phyloP scores from a whole-genome alignment of 2,888 invertebrate genomes.

The Acanthosepion esculentum region DNA sequence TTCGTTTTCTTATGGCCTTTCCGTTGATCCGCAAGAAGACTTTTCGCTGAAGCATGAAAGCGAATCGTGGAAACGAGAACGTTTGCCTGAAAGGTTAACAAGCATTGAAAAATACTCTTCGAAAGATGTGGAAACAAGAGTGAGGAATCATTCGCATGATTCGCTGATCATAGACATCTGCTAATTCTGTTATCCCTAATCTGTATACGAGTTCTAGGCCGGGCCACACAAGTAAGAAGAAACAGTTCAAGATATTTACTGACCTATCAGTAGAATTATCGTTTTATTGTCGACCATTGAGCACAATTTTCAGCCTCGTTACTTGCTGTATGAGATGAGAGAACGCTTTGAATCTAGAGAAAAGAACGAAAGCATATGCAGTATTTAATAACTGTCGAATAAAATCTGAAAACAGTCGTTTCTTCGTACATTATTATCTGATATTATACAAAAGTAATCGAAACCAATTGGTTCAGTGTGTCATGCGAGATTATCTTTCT shows the following conservation, averaged over 20 bases:
- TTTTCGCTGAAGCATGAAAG: not conserved
- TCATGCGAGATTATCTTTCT: too few relatives aligned
- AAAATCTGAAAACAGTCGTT: too few relatives aligned
- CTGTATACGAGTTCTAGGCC: not conserved
- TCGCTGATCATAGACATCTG: not conserved
- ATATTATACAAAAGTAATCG: too few relatives aligned
- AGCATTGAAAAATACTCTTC: not conserved
- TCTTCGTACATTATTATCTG: too few relatives aligned
- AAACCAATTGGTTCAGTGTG: too few relatives aligned
- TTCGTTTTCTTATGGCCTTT: not conserved
- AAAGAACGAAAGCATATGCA: too few relatives aligned
- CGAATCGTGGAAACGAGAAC: not conserved
- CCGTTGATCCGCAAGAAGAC: not conserved
- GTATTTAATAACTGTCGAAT: too few relatives aligned
- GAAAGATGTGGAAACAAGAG: not conserved
- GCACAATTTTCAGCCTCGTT: too few relatives aligned
- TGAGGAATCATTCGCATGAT: not conserved
- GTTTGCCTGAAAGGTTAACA: not conserved
- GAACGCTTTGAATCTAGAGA: too few relatives aligned
- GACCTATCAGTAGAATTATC: too few relatives aligned
- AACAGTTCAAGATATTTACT: not conserved
- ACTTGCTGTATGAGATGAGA: too few relatives aligned
- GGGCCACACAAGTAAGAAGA: not conserved
- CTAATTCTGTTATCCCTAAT: not conserved
- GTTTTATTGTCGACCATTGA: too few relatives aligned